phyloP scores from a whole-genome alignment of 2,113 vertebrate genomes.

The Elephantulus edwardii region DNA sequence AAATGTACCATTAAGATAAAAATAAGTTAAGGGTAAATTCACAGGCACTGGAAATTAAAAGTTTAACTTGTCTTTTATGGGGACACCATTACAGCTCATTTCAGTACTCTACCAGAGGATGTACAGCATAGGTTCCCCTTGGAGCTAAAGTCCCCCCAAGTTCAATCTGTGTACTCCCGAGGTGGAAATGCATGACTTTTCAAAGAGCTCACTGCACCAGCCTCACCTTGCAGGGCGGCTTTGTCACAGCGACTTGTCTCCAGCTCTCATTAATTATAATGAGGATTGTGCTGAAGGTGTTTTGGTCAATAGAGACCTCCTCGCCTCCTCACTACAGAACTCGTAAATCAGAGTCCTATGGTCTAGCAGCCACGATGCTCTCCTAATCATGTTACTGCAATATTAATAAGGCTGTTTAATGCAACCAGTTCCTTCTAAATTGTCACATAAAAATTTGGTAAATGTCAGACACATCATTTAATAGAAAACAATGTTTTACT shows the following conservation, averaged over 20 bases:
- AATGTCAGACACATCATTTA: constrained; percentile 85
- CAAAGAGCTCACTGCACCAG: not conserved
- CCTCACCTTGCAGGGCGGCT: fast-evolving
- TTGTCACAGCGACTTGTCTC: fast-evolving
- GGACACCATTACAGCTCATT: not conserved
- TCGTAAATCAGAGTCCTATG: constrained; percentile 71
- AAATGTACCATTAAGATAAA: too few relatives aligned
- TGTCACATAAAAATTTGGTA: constrained; percentile 82
- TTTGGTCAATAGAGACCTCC: constrained; percentile 47
- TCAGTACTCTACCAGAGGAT: fast-evolving
- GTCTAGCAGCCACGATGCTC: constrained; percentile 52
- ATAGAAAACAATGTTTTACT: constrained; percentile 75
- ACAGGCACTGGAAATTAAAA: not conserved
- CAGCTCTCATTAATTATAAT: not conserved
- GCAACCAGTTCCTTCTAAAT: constrained; percentile 80
- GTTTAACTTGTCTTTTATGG: not conserved
- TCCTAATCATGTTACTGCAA: constrained; percentile 74
- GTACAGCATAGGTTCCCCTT: not conserved
- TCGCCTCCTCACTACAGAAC: not conserved
- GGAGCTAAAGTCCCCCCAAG: not conserved
- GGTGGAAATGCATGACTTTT: not conserved
- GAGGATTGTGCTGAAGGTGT: constrained; percentile 5
- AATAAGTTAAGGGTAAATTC: too few relatives aligned
- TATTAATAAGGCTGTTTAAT: constrained; percentile 81
- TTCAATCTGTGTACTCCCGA: not conserved